phyloP scores from a whole-genome alignment of 2,113 vertebrate genomes.

The Tyto alba region DNA sequence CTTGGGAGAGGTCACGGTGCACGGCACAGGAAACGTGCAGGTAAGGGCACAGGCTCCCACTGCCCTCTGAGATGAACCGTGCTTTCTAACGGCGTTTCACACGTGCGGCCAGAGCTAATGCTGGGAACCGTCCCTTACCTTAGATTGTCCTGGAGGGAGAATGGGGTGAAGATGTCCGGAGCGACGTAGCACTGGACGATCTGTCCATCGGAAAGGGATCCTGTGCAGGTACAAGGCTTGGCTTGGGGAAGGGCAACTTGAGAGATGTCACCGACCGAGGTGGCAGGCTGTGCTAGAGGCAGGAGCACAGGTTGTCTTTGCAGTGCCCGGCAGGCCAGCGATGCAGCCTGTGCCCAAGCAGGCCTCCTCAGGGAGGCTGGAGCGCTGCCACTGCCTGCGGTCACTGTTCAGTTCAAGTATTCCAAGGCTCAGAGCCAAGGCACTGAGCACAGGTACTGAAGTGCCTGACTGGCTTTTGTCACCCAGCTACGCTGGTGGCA shows the following conservation, averaged over 20 bases:
- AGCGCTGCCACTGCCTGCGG: too few relatives aligned
- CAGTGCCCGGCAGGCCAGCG: too few relatives aligned
- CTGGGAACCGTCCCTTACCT: not conserved
- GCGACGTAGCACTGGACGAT: slow-evolving; percentile 79
- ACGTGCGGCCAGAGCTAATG: slow-evolving; percentile 19
- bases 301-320: not conserved
- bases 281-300: not conserved
- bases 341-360: too few relatives aligned
- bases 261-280: too few relatives aligned
- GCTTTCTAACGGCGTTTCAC: not conserved
- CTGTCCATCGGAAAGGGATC: slow-evolving; percentile 63
- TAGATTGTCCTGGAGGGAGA: slow-evolving; percentile 78
- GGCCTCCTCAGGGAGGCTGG: too few relatives aligned
- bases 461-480: not conserved
- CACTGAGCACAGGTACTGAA: too few relatives aligned
- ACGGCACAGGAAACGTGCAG: not conserved
- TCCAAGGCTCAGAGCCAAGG: too few relatives aligned
- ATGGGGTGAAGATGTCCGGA: slow-evolving; percentile 55
- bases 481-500: not conserved
- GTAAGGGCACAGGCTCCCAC: not conserved
- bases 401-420: too few relatives aligned
- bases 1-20: not conserved
- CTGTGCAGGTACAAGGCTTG: slow-evolving; percentile 63
- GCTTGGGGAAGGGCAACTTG: not conserved
- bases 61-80: rapidly evolving